Evolutionary conservation across 1,140 invertebrate species (phyloP).

Genomic region (Maniola jurtina): DNA sequence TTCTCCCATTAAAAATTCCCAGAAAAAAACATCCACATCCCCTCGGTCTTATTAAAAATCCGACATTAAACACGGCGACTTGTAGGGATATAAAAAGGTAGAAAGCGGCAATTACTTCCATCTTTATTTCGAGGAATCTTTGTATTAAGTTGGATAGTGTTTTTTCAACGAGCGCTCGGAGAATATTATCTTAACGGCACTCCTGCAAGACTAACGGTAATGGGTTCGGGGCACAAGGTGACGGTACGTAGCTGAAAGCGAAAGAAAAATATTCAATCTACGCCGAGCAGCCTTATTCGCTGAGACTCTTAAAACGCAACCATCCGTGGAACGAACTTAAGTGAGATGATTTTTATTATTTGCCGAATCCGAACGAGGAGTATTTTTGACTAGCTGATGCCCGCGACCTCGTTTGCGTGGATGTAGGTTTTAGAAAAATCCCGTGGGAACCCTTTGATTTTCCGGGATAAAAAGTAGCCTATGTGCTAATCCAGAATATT

Average conservation of each 20-base stretch:
- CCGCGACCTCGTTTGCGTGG: no score
- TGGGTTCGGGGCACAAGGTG: slow-evolving; percentile 22
- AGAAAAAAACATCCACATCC: not conserved
- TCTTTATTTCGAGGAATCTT: slow-evolving; percentile 29
- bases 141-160: slow-evolving; percentile 28
- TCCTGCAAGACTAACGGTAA: slow-evolving; percentile 22
- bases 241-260: slow-evolving; percentile 18
- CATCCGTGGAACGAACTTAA: not conserved
- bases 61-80: slow-evolving; percentile 8
- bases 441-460: no score
- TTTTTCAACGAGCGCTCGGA: slow-evolving; percentile 21
- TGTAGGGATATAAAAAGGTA: slow-evolving; percentile 23
- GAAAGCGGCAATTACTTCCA: slow-evolving; percentile 22
- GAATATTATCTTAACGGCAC: slow-evolving; percentile 8
- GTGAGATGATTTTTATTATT: slow-evolving; percentile 3
- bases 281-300: not conserved
- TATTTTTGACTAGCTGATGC: no score
- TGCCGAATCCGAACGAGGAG: not conserved
- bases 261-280: slow-evolving; percentile 25
- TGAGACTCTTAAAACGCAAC: not conserved
- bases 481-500: no score
- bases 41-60: not conserved
- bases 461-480: no score
- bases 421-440: no score
- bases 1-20: not conserved